Evolutionary conservation across 2,113 vertebrate genomes (phyloP).

Genomic region (Chionodraco myersi): DNA sequence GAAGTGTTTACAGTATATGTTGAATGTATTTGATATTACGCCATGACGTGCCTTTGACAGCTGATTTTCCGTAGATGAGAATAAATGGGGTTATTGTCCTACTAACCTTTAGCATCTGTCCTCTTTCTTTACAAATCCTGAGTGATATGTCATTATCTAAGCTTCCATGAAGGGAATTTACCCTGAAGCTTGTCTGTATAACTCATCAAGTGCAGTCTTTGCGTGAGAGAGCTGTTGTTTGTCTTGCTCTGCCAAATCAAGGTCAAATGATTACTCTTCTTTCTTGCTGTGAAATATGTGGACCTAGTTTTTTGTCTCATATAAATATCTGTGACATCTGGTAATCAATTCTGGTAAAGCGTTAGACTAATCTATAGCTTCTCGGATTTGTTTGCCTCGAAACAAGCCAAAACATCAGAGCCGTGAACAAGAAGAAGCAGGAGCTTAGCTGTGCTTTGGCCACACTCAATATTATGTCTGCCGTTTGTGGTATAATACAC

Average conservation of each 20-base stretch:
- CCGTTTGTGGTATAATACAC: constrained; percentile 44
- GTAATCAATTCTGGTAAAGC: neutral
- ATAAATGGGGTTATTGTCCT: constrained; percentile 60
- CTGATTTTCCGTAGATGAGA: constrained; percentile 55
- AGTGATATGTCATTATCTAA: neutral
- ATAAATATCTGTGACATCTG: neutral
- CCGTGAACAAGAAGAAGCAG: constrained; percentile 39
- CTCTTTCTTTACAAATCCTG: constrained; percentile 10
- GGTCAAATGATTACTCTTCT: neutral
- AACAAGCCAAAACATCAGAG: constrained; percentile 47
- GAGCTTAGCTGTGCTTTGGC: constrained; percentile 31
- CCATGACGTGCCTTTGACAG: constrained; percentile 35
- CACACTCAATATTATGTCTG: constrained; percentile 22
- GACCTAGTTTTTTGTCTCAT: neutral
- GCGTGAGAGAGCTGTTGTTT: constrained; percentile 3
- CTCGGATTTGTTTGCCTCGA: neutral
- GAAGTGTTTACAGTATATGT: constrained; percentile 36
- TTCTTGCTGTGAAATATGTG: neutral
- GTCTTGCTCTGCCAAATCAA: neutral
- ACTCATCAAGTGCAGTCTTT: constrained; percentile 1
- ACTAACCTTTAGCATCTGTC: constrained; percentile 19
- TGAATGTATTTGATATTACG: constrained; percentile 30
- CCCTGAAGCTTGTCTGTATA: neutral
- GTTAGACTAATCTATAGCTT: neutral
- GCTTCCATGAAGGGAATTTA: constrained; percentile 8